Base-by-base conservation (phyloP, 1,140 invertebrate species). In the Zaprionus gabonicus region DNA sequence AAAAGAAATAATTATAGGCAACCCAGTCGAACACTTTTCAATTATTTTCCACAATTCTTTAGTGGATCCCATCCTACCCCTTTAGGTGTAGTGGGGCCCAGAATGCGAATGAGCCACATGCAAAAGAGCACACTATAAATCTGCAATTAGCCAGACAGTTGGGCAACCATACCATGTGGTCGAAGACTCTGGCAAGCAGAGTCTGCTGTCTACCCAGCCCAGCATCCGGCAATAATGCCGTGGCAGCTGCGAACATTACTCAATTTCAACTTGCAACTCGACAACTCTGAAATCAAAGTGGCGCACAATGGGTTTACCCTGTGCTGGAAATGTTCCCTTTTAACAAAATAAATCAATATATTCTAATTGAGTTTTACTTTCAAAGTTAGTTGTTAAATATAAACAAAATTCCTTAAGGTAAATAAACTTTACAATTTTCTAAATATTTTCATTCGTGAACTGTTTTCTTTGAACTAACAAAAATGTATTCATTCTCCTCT, bases 111-210 rank as follows among this genome's bases (percentile, higher is more conserved):
- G 7, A 23, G 46, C 25, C 53, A 56, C 25, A 53, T 46, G 44
- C 28, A 49, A 63, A 55, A 17, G 49, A 28, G 34, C 31, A 38
- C 13, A 17, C 36, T 28, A 53, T 68, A 68, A 68, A 59, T 36
- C 34, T 15, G 31, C 62, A 53, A 64, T 53, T 36, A 64, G 23
- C 27, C 49, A 34, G 53, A 51, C 49, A 64, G 46, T 28, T 64
- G 62, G 49, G 5, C 20, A 38, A 64, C 62, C 62, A n/a, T 27
- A 57, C 4, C 41, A 46, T 23, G 23, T 57, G 53, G 64, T 66
- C n/a, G 34, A 28, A 56, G 9, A 41, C 36, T n/a, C 46, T 23
- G 46, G 10, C 46, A 12, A 15, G 6, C 15, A 3, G 41, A 44
- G 17, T 44, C 36, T 13, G 12, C 12, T 13, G 36, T 38, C 46